Evolutionary conservation across 2,113 vertebrate genomes (phyloP), one percentile per base, ranked within the genome.

Genomic region (Chrysochloris asiatica): DNA sequence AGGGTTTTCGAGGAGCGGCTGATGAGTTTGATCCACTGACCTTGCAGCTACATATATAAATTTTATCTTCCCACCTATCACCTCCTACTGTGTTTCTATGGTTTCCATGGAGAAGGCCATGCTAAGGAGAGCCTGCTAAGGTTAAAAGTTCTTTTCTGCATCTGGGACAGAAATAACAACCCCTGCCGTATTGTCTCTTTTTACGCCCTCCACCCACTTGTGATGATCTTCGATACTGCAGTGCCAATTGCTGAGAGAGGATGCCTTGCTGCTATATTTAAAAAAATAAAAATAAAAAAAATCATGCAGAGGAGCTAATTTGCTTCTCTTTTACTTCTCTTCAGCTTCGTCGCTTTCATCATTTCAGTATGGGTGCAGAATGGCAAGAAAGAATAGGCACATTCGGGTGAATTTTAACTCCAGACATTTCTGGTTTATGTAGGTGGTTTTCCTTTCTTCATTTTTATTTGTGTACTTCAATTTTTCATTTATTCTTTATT

Each of bases 401-500:
- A 61, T 75, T 38, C n/a, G 52, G 83, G 19, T 48, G 91, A 90
- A 78, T 63, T 2, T 86, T 69, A 59, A 22, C 13, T 24, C 1
- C 3, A 50, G 17, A 30, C 77, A 41, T 76, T 91, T 91, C 36
- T 93, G 36, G 48, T 43, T 79, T 54, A 28, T 75, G 45, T 83
- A 65, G 82, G 61, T 87, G 89, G 13, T 30, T 45, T 86, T 86
- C 88, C 95, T 56, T 83, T 69, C 75, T 86, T 12, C 59, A 6
- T 89, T 43, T 67, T 36, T 30, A 50, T 92, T 79, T 94, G 30
- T 33, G 36, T 86, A 4, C 94, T 96, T 97, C 89, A 80, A 95
- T 86, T 96, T 92, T 95, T 71, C 91, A 91, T 97, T 97, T 97
- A 94, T 97, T 97, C 61, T 77, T 43, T 90, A 38, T 78, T 85